Evolutionary conservation across 2,797 vertebrate genomes (phyloP).

Genomic region (Acrossocheilus wenchowensis): DNA sequence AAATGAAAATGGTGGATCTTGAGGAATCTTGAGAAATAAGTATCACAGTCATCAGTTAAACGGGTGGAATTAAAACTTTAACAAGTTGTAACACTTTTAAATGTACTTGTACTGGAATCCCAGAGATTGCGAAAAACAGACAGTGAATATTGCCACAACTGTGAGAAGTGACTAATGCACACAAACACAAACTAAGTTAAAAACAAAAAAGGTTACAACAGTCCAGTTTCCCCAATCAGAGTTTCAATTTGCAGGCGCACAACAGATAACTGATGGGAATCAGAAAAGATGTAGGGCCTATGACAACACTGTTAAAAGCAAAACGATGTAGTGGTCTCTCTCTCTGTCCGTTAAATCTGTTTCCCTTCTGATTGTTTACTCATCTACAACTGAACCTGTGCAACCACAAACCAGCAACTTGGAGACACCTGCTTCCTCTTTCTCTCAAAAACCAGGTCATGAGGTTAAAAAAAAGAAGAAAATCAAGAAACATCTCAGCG

Average conservation of each 20-base stretch:
- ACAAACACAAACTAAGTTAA: not conserved
- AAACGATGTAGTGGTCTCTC: not conserved
- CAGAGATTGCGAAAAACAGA: not conserved
- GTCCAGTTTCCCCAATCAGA: not conserved
- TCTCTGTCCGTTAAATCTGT: not conserved
- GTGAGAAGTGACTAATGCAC: not conserved
- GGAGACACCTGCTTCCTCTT: constrained; percentile 43
- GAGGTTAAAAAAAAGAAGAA: not conserved
- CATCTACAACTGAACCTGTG: constrained; percentile 24
- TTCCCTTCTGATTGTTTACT: not conserved
- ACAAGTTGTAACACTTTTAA: not conserved
- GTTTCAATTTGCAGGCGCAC: not conserved
- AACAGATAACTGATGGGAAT: not conserved
- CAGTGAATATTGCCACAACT: not conserved
- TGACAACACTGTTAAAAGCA: not conserved
- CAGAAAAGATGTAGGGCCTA: not conserved
- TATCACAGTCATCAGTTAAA: too few species aligned
- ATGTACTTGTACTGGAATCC: not conserved
- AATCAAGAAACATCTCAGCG: not conserved
- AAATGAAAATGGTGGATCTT: not conserved
- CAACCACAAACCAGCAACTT: constrained; percentile 23
- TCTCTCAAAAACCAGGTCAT: not conserved
- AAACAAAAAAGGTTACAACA: not conserved
- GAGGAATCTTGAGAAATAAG: too few species aligned
- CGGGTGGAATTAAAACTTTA: not conserved